Conservation (phyloP, 1,140 invertebrate species). For the Ruditapes philippinarum region DNA sequence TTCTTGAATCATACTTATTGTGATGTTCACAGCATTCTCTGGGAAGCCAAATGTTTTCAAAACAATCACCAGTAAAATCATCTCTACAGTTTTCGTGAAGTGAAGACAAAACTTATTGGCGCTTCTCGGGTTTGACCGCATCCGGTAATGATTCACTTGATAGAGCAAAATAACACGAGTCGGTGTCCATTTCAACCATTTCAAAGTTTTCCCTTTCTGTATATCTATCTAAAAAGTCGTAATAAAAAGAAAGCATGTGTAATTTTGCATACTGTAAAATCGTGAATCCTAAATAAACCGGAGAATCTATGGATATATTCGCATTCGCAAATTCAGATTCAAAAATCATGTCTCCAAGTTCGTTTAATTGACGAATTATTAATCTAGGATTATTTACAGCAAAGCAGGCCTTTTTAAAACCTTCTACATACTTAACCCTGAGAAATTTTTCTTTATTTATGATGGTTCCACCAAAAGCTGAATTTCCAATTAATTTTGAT, state of each 20-base stretch:
- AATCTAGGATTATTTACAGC: constrained; percentile 40
- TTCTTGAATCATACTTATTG: background rate
- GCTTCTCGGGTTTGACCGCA: background rate
- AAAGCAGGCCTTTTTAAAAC: constrained; percentile 7
- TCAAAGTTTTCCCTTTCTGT: background rate
- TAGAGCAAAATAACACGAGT: background rate
- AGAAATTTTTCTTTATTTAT: constrained; percentile 57
- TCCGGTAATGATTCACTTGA: background rate
- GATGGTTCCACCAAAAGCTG: constrained; percentile 52
- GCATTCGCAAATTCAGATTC: constrained; percentile 22
- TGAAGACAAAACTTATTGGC: background rate
- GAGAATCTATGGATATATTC: background rate
- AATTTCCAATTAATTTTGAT: constrained; percentile 61
- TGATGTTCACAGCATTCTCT: background rate
- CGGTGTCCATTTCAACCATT: constrained; percentile 7
- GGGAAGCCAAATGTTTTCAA: constrained; percentile 16
- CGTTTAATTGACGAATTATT: constrained; percentile 10
- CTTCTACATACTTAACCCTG: constrained; percentile 14
- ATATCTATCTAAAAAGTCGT: constrained; percentile 10
- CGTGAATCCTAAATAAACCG: background rate
- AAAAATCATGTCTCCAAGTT: background rate
- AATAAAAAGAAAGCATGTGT: background rate
- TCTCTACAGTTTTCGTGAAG: background rate
- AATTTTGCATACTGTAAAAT: constrained; percentile 7
- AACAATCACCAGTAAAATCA: background rate